Evolutionary conservation across 2,113 vertebrate species (phyloP).

Genomic region (Saccopteryx leptura): DNA sequence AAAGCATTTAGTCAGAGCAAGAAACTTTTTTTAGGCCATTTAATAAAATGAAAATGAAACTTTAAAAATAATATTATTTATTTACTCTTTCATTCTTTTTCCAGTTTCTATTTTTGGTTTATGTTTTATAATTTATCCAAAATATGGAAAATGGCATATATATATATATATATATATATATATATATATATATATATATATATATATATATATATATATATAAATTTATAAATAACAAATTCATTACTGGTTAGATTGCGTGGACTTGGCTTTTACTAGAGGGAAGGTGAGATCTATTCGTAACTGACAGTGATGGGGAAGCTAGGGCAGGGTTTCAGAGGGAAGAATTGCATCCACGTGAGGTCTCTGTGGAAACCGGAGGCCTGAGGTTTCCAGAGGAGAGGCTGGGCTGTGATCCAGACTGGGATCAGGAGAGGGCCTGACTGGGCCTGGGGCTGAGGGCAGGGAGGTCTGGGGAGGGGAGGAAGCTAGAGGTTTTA

Average conservation of each 20-base stretch:
- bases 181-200: not conserved
- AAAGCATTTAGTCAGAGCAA: not conserved
- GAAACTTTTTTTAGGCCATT: not conserved
- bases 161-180: not conserved
- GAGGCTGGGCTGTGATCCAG: not conserved
- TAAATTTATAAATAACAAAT: slow-evolving; percentile 19
- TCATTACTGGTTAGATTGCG: not conserved
- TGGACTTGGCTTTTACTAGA: not conserved
- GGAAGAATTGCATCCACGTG: not conserved
- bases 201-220: not conserved
- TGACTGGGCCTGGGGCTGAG: not conserved
- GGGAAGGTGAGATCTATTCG: not conserved
- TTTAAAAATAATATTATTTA: not conserved
- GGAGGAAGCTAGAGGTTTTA: too few species aligned
- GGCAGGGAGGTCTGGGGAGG: rapidly evolving
- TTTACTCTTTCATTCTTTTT: slow-evolving; percentile 27
- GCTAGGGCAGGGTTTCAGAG: not conserved
- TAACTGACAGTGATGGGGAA: not conserved
- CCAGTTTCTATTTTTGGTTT: not conserved
- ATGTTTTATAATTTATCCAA: slow-evolving; percentile 24
- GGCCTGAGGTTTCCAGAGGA: not conserved
- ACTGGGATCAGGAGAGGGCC: not conserved
- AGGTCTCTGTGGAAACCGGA: not conserved
- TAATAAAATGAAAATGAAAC: slow-evolving; percentile 41
- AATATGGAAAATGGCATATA: not conserved